Evolutionary conservation across 2,113 vertebrate species (phyloP), one percentile per base, ranked within the genome.

Genomic region (Mesitornis unicolor): DNA sequence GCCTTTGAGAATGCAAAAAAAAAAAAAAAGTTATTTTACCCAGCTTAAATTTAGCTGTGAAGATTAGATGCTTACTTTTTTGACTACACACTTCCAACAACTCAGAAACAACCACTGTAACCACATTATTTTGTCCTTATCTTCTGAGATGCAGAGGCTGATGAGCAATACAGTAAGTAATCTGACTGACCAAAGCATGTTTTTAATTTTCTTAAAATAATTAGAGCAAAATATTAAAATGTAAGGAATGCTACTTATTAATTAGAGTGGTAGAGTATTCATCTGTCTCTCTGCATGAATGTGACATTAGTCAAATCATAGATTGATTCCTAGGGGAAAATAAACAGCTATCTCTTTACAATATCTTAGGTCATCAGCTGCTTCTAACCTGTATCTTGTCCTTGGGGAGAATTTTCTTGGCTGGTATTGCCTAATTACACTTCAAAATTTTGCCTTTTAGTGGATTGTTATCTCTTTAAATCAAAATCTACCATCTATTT

Each of bases 261-360:
- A 82, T 57, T 47, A 92, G 51, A 89, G 31, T 33, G 22, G 76
- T 83, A 70, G 48, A 92, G 42, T 43, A 81, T 88, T 56, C 86
- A 7, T 42, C 47, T 84, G 25, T 83, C 28, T 71, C 57, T 88
- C 59, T 83, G 70, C 42, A 54, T 74, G 43, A 77, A 63, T 70
- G 47, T 68, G 60, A 51, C 43, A 63, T 31, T 90, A 86, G 90
- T 48, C 33, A 24, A 83, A 70, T 53, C 38, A 65, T 9, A 78
- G 76, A 54, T 19, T 63, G n/a, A 85, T 93, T 94, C 85, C 16
- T 59, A 84, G n/a, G 17, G 68, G n/a, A 79, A 94, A 92, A 92
- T 82, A 87, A 93, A 48, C 29, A 77, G 38, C 28, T 87, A 53
- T 28, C 29, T 48, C 31, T 4, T 82, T 77, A 31, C 33, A 76